Base-by-base conservation (phyloP, 2,888 invertebrate genomes). In the Terebella lapidaria region DNA sequence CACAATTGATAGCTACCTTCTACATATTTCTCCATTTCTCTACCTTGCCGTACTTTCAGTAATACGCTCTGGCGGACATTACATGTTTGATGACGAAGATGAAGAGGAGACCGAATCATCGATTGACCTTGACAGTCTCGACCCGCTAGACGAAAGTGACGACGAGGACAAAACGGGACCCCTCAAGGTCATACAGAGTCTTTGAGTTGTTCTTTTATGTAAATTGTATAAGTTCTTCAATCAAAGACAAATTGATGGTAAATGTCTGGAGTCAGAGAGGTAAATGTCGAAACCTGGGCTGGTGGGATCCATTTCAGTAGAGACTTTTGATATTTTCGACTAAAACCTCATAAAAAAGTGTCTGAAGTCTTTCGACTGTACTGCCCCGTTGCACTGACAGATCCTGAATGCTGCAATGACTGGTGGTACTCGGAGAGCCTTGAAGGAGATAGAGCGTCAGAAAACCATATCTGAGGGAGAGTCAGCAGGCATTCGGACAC, bases 51-150 rank as follows among this genome's bases (percentile, higher is more conserved):
- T n/a, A n/a, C n/a, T n/a, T n/a, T n/a, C n/a, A 99, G 99, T 97
- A 56, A 89, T 97, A 61, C 88, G 96, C 56, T 95, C 95, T 62
- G 99, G 97, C 22, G 99, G 99, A 83, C 97, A 99, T 83, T 97
- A 95, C 83, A 94, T 99, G 94, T 99, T 99, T 83, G 95, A 96
- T 75, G 94, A 95, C 70, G 86, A 90, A 75, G 89, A 90, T 72
- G 90, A 90, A 72, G 89, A 90, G 70, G 65, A 67, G 25, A 64
- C 54, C 24, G 30, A 54, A 20, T 59, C 64, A 22, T 59, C 59
- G 27, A 28, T 59, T 30, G 59, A 59, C 5, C 27, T 26, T 4
- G n/a, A n/a, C n/a, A 49, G 20, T 20, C 47, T 57, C 22, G 59
- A 61, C 26, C 29, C 24, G 20, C 45, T 55, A 29, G 59, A 22